Evolutionary conservation across 2,888 invertebrate genomes (phyloP), one percentile per base, ranked within the genome.

Genomic region (Spodoptera littoralis): DNA sequence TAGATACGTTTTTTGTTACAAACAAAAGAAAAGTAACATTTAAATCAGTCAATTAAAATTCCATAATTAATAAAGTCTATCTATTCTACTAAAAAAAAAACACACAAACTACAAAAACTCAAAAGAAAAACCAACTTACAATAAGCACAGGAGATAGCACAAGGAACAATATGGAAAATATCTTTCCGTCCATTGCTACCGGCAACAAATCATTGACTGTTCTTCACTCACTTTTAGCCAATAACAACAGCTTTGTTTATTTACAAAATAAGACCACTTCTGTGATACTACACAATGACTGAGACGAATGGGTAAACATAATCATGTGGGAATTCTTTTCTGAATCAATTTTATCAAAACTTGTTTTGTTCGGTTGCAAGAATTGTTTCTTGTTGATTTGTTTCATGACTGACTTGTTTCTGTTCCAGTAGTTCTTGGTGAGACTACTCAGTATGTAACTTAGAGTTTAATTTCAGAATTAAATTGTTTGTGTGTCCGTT

Each of bases 151-250:
- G 78, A 4, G 75, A 60, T 3, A 85, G 30, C 54, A 87, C 66
- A 70, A 88, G 79, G 65, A 85, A 70, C 43, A 87, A 58, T 69
- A 85, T 43, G 8, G 73, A 67, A 65, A 73, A 79, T 48, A 60
- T 76, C 60, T 74, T 83, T 22, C 77, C 83, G 80, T 86, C 84
- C 90, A 90, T 90, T 70, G 55, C 66, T 63, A 71, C 60, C 64
- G 69, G 65, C 62, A 50, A 56, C 50, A 52, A 52, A 56, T 42
- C 53, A 52, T 12, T 64, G 61, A 80, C 73, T 77, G 69, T 24
- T 41, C 11, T 41, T n/a, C 36, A 11, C 9, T 36, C 22, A 41
- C 53, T 13, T 36, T 57, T 5, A 68, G 47, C 69, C 52, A 65
- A 42, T 47, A 52, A 61, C 57, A 70, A 50, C 51, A 30, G 8